Conservation (phyloP, 2,797 vertebrate genomes). For the Scolopax bukidnonensis region DNA sequence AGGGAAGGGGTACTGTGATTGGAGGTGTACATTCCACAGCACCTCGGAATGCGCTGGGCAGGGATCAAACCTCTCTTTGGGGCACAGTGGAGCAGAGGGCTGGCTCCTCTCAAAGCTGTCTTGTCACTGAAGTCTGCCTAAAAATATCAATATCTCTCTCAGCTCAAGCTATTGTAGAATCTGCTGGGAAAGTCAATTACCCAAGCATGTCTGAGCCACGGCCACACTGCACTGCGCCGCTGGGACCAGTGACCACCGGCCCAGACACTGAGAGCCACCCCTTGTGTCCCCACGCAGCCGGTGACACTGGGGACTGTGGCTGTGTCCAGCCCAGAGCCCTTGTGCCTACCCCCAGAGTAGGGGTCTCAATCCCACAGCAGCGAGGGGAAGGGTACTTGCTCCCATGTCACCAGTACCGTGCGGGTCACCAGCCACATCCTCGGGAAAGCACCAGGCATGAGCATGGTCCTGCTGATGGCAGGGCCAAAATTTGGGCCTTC, state of each 20-base stretch:
- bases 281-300: accelerated
- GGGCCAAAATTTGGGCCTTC: background rate
- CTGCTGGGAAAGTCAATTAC: background rate
- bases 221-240: accelerated
- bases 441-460: background rate
- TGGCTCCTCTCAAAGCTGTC: background rate
- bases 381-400: background rate
- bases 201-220: accelerated
- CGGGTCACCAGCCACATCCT: background rate
- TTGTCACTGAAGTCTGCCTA: background rate
- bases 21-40: background rate
- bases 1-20: background rate
- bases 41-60: background rate
- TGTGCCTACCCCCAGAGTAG: accelerated
- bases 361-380: accelerated
- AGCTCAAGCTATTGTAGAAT: background rate
- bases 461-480: background rate
- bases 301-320: background rate
- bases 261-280: accelerated
- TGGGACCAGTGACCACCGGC: background rate
- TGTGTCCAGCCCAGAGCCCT: background rate
- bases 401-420: accelerated
- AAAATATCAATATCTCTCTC: accelerated
- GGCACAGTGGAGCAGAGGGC: background rate
- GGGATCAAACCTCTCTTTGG: background rate